These are phyloP conservation scores for Leucoraja erinaceus DNA, from an alignment of 2,113 vertebrate species.

Conservation along the genomic window DNA sequence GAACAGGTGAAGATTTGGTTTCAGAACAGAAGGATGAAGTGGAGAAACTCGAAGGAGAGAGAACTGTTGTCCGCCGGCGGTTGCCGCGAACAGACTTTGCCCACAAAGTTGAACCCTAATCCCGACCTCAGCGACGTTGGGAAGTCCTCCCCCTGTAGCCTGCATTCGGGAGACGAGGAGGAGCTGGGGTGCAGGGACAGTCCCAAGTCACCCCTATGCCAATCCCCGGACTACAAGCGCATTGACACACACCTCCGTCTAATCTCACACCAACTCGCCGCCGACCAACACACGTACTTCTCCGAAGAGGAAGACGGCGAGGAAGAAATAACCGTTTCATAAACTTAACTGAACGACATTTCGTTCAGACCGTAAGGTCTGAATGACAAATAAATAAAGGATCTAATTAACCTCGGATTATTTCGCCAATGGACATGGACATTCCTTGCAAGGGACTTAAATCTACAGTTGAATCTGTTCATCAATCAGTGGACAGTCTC, in stretches of 20 bases:
- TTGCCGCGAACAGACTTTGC: conserved; percentile 89
- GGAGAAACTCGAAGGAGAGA: conserved; percentile 96
- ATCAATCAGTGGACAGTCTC: conserved; percentile 55
- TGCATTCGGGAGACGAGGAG: conserved; percentile 52
- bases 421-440: conserved; percentile 41
- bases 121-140: conserved; percentile 93
- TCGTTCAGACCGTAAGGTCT: too few relatives aligned
- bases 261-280: conserved; percentile 58
- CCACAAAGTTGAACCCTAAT: conserved; percentile 92
- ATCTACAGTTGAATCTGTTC: conserved; percentile 39
- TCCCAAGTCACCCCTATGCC: conserved; percentile 46
- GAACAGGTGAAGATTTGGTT: conserved; percentile 96
- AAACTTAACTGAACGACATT: conserved; percentile 51
- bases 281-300: conserved; percentile 79
- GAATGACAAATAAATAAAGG: too few relatives aligned
- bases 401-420: not conserved
- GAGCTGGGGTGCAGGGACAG: conserved; percentile 51
- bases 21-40: conserved; percentile 97
- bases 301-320: conserved; percentile 77
- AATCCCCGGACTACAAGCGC: conserved; percentile 51
- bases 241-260: conserved; percentile 62
- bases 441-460: not conserved
- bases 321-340: conserved; percentile 86
- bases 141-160: conserved; percentile 53
- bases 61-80: conserved; percentile 89